Conservation (phyloP, 2,113 vertebrate genomes). For the Antigone vipio region DNA sequence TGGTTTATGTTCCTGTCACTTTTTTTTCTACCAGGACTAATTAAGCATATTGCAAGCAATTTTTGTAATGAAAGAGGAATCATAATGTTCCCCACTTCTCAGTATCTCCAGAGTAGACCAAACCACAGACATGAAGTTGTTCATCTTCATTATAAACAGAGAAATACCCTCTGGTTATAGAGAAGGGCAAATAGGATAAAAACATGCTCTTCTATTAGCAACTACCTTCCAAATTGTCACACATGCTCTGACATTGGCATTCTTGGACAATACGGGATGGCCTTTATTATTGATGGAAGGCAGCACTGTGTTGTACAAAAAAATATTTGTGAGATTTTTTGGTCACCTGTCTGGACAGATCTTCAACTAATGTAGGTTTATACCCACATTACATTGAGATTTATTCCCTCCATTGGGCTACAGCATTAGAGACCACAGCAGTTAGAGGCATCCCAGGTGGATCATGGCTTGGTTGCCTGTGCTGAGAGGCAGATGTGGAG, state of each 20-base stretch:
- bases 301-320: neutral
- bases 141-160: neutral
- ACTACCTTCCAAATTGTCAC: neutral
- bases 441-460: neutral
- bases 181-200: neutral
- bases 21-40: neutral
- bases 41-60: neutral
- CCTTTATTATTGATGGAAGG: neutral
- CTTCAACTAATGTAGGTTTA: neutral
- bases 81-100: neutral
- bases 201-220: neutral
- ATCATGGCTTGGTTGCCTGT: neutral
- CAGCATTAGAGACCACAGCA: neutral
- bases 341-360: neutral
- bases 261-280: neutral
- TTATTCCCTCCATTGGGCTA: neutral
- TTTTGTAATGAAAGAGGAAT: neutral
- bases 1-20: neutral
- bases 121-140: neutral
- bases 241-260: neutral
- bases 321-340: neutral
- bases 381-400: neutral
- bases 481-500: neutral
- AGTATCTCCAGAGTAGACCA: neutral
- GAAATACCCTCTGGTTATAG: neutral